Conservation (phyloP, 2,113 vertebrate species). For the Lagopus leucura region DNA sequence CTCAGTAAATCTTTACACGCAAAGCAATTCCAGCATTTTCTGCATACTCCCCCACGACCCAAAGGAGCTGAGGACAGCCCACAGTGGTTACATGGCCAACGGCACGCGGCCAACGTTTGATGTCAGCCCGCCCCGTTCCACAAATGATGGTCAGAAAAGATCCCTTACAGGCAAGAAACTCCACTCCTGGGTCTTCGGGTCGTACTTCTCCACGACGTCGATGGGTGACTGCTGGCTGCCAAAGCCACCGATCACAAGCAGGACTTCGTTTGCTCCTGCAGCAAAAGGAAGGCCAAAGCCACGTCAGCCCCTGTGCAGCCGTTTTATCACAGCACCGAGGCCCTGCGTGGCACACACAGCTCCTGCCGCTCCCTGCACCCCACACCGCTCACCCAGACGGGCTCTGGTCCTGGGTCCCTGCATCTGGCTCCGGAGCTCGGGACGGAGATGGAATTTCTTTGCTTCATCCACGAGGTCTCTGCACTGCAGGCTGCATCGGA, state of each 20-base stretch:
- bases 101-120: not conserved
- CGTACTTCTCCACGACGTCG: slow-evolving; percentile 97
- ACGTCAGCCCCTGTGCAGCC: not conserved
- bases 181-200: slow-evolving; percentile 98
- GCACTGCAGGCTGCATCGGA: slow-evolving; percentile 94
- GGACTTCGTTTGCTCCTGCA: slow-evolving; percentile 95
- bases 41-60: not conserved
- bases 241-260: slow-evolving; percentile 96
- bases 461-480: slow-evolving; percentile 98
- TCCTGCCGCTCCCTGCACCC: not conserved
- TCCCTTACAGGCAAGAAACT: slow-evolving; percentile 93
- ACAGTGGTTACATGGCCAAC: not conserved
- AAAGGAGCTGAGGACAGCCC: not conserved
- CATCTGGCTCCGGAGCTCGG: slow-evolving; percentile 97
- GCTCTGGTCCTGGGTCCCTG: slow-evolving; percentile 95
- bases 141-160: not conserved
- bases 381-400: slow-evolving; percentile 85
- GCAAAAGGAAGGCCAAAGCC: slow-evolving; percentile 33
- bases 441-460: slow-evolving; percentile 97
- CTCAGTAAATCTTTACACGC: not conserved
- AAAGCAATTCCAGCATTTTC: not conserved
- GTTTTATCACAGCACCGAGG: not conserved
- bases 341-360: not conserved
- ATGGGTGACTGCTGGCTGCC: slow-evolving; percentile 98
- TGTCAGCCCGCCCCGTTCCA: not conserved